Evolutionary conservation across 2,113 vertebrate species (phyloP).

Genomic region (Antigone vipio): DNA sequence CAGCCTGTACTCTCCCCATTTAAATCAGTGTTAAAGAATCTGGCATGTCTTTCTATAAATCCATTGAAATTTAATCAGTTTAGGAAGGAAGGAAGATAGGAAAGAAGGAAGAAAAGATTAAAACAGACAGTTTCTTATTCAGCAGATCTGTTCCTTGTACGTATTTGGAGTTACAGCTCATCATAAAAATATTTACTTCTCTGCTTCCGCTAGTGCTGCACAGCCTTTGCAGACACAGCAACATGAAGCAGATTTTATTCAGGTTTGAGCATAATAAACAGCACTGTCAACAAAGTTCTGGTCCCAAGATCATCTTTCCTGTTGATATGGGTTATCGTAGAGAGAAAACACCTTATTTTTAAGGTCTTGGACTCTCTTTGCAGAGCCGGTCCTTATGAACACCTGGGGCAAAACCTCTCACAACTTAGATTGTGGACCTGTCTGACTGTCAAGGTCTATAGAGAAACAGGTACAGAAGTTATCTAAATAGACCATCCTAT

Average conservation of each 20-base stretch:
- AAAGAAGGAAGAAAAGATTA: not conserved
- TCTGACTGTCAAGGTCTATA: not conserved
- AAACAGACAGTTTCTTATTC: not conserved
- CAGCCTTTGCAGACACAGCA: not conserved
- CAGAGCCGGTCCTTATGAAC: not conserved
- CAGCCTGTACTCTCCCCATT: not conserved
- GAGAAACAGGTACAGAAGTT: not conserved
- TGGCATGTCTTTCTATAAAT: not conserved
- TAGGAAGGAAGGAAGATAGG: not conserved
- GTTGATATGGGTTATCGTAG: not conserved
- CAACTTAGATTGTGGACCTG: not conserved
- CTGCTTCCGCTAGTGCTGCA: not conserved
- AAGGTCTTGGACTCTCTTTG: not conserved
- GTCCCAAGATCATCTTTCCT: not conserved
- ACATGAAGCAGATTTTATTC: not conserved
- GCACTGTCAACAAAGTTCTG: constrained; percentile 19
- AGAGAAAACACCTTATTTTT: not conserved
- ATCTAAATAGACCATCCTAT: not conserved
- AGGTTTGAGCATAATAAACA: not conserved
- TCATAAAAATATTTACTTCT: not conserved
- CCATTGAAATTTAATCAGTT: not conserved
- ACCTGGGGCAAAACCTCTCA: not conserved
- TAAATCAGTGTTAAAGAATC: not conserved
- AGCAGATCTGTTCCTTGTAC: not conserved
- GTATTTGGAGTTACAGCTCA: not conserved